Evolutionary conservation across 1,140 invertebrate species (phyloP).

Genomic region (Bombus consobrinus): DNA sequence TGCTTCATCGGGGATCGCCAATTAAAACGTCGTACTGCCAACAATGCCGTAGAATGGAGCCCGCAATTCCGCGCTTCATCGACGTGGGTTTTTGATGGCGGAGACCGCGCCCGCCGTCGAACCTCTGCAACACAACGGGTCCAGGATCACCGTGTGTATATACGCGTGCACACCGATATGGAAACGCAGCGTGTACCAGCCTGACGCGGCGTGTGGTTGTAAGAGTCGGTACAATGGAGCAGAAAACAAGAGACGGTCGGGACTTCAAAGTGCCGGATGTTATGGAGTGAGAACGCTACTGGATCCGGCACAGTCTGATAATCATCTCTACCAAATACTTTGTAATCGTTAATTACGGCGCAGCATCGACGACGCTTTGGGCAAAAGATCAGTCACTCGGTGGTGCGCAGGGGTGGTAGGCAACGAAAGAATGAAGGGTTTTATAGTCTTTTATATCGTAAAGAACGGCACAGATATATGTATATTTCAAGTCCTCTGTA

Average conservation of each 20-base stretch:
- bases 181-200: not conserved
- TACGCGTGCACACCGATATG: not conserved
- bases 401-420: not conserved
- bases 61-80: constrained; percentile 60
- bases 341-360: constrained; percentile 81
- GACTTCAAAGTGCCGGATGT: constrained; percentile 80
- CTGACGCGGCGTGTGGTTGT: constrained; percentile 38
- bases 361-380: constrained; percentile 65
- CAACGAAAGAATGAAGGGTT: constrained; percentile 41
- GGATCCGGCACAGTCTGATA: constrained; percentile 82
- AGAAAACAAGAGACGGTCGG: constrained; percentile 76
- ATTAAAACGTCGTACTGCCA: constrained; percentile 60
- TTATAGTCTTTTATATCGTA: constrained; percentile 57
- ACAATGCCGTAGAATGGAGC: constrained; percentile 50
- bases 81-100: constrained; percentile 54
- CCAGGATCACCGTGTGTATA: not conserved
- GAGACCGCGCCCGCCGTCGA: not conserved
- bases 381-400: constrained; percentile 52
- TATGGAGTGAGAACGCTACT: constrained; percentile 76
- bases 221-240: constrained; percentile 73
- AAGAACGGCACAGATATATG: constrained; percentile 54
- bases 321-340: constrained; percentile 82
- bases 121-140: not conserved
- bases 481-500: constrained; percentile 45
- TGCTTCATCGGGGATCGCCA: constrained; percentile 58